phyloP scores from a whole-genome alignment of 2,113 vertebrate genomes.

The Murina feae region DNA sequence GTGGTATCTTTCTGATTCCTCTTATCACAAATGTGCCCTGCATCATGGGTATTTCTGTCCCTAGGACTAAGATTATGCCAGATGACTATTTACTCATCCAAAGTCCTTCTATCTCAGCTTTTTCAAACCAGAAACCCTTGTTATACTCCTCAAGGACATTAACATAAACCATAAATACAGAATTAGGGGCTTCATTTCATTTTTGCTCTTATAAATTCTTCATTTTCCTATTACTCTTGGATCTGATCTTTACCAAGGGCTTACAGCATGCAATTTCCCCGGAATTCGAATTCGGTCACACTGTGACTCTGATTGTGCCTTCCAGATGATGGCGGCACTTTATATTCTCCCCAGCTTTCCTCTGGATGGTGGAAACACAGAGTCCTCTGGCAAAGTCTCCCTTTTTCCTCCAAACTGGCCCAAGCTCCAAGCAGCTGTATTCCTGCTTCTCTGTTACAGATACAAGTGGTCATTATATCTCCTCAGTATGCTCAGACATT shows the following conservation, averaged over 20 bases:
- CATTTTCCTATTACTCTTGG: background rate
- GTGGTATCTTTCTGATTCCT: background rate
- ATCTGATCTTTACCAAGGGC: background rate
- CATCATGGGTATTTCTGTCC: background rate
- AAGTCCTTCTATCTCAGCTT: background rate
- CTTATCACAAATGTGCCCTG: background rate
- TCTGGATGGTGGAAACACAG: background rate
- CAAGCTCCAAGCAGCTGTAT: background rate
- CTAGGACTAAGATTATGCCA: background rate
- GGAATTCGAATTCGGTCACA: background rate
- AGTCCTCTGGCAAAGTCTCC: background rate
- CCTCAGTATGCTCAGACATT: background rate
- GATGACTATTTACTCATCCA: background rate
- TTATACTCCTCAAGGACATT: background rate
- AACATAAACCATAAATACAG: background rate
- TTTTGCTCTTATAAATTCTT: conserved; percentile 4
- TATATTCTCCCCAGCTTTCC: background rate
- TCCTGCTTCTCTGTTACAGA: background rate
- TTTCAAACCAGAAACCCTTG: background rate
- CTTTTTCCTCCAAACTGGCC: background rate
- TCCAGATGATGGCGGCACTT: background rate
- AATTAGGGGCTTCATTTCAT: background rate
- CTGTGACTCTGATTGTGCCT: background rate
- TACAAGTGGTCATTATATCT: background rate
- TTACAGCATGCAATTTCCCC: background rate